Base-by-base conservation (phyloP, 2,113 vertebrate genomes). In the Psittacus erithacus region DNA sequence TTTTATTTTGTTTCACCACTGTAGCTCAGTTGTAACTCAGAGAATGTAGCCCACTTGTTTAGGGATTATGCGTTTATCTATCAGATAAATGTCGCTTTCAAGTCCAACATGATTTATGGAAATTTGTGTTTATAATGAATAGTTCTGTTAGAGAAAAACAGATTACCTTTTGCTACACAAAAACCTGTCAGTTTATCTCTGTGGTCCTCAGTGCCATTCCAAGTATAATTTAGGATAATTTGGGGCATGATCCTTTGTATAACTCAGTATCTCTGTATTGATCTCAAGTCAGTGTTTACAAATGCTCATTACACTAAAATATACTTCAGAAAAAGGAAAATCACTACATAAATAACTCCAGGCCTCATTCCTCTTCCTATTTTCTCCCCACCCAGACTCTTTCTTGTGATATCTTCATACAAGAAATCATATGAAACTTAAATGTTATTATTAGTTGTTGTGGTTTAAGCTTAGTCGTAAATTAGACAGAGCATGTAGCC, bases 331-430 rank as follows among this genome's bases (percentile, higher is more conserved):
- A 64, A 93, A 88, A 75, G 27, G 17, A 88, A 91, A 92, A 91
- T 89, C 91, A 84, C 12, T 47, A 84, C 82, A 71, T 65, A 82
- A 88, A 93, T 93, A 94, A 80, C 28, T 80, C 31, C 35, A 53
- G 22, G 29, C 15, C 6, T 73, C 2, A 2, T 78, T 60, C 10
- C 4, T 29, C 9, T 80, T 91, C 27, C 19, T 28, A 7, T 53
- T 93, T 63, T 53, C 44, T 76, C 69, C 13, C 7, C 8, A 65
- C 3, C 1, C n/a, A 53, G 28, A 4, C 14, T 67, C 53, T 78
- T 78, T 70, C 3, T 35, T 69, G 39, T 2, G 5, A 49, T 18
- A 52, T 83, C 83, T 92, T 77, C 10, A 41, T 57, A 49, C 2
- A 67, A 86, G 13, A 33, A 69, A 65, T 62, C 10, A 64, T 47